Conservation (phyloP, 2,113 vertebrate genomes). For the Arothron firmamentum region DNA sequence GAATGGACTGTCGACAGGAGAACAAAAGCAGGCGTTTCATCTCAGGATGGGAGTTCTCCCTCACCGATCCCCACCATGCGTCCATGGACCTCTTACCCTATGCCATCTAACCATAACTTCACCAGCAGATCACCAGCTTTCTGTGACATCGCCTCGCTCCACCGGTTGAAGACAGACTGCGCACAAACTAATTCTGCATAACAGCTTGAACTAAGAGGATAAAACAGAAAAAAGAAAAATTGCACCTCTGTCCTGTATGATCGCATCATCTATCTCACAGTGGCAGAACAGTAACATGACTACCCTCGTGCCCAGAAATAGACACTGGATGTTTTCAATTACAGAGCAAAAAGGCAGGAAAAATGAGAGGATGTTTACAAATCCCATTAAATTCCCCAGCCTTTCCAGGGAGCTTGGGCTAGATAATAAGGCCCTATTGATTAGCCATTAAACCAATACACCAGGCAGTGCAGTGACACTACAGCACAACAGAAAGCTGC, state of each 20-base stretch:
- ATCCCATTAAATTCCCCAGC: conserved; percentile 60
- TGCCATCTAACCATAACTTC: conserved; percentile 48
- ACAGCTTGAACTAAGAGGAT: not conserved
- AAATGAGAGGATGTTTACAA: conserved; percentile 71
- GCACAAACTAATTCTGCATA: conserved; percentile 3
- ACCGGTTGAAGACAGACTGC: not conserved
- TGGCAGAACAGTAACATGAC: conserved; percentile 20
- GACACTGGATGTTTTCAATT: conserved; percentile 63
- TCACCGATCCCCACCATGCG: conserved; percentile 48
- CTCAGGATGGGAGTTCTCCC: conserved; percentile 63
- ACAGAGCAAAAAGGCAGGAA: conserved; percentile 57
- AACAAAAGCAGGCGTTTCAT: conserved; percentile 82
- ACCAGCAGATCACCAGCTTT: conserved; percentile 55
- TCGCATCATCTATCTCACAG: conserved; percentile 27
- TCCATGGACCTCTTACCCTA: conserved; percentile 65
- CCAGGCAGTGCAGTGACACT: conserved; percentile 38
- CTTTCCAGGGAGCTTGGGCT: conserved; percentile 50
- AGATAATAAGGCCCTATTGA: conserved; percentile 75
- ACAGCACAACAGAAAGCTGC: conserved; percentile 35
- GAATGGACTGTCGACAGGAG: conserved; percentile 81
- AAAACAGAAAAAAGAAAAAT: conserved; percentile 5
- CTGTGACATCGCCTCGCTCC: conserved; percentile 14
- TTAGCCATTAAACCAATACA: conserved; percentile 69
- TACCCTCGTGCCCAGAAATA: conserved; percentile 27
- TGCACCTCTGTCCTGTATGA: not conserved